Evolutionary conservation across 2,797 vertebrate species (phyloP), one percentile per base, ranked within the genome.

Genomic region (Sylvia borin): DNA sequence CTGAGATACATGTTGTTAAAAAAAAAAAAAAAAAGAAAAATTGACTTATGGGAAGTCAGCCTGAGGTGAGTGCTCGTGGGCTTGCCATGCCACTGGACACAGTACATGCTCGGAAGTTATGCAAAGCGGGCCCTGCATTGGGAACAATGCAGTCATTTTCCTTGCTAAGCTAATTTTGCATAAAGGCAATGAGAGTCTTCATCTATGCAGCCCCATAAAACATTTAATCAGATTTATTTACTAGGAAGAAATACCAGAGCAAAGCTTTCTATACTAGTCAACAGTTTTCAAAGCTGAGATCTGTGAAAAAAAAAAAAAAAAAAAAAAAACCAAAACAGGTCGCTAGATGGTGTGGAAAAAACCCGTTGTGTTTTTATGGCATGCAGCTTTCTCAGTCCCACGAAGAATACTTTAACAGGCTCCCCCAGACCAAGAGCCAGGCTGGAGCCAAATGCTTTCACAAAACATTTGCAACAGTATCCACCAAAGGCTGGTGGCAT

Each of bases 51-150:
- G 93, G 79, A 90, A 85, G 58, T 78, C 78, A 96, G 92, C 65
- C 85, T 58, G 73, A 93, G 85, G 90, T 45, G 78, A 96, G 88
- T 12, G 80, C 92, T 95, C 26, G 15, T 77, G 93, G 92, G 78
- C 85, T 96, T 95, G 92, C 94, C 94, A 94, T 92, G 95, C 88
- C 58, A 87, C 94, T 66, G 95, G 87, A 88, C 42, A 48, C 45
- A 64, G 76, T 47, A 85, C 89, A 96, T 95, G 95, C 94, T 90
- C 14, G 31, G 58, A 76, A 87, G 94, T 84, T 91, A 96, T 53
- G 92, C 92, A 90, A 97, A 97, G 92, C 72, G 0, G 48, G 47
- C n/a, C 64, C 91, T 86, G 90, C 93, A 93, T 78, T 74, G 82
- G 36, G 80, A 95, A 88, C 88, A 94, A 96, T 94, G 88, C 83